Percentiles rank a stretch among this genome's conserved stretches.
Evolutionary conservation across 2,797 vertebrate species (phyloP).

Genomic region (Pangasius djambal): DNA sequence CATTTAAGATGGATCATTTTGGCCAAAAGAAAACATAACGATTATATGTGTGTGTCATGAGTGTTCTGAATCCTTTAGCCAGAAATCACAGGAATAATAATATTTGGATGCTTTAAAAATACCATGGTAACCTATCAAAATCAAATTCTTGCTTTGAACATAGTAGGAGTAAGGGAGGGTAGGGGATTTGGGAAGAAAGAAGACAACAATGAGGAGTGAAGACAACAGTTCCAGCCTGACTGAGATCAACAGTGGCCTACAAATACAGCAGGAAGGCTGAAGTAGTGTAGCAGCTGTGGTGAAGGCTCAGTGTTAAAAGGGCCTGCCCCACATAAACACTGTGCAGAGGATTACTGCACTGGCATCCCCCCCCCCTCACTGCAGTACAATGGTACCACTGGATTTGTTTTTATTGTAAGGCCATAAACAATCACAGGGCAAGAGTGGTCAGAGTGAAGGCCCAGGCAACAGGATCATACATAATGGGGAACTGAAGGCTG

Average conservation of each 20-base stretch:
- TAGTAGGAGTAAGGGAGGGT: background rate
- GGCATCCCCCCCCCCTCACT: constrained; percentile 26
- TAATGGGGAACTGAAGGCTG: constrained; percentile 26
- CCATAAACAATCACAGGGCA: constrained; percentile 46
- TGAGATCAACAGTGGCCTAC: constrained; percentile 31
- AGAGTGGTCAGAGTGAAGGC: constrained; percentile 21
- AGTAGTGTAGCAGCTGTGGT: constrained; percentile 44
- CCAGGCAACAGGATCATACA: constrained; percentile 19
- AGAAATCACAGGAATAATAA: background rate
- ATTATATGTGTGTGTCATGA: background rate
- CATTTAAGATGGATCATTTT: background rate
- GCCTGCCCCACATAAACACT: constrained; percentile 48
- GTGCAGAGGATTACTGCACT: constrained; percentile 40
- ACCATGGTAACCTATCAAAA: background rate
- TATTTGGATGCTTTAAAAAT: background rate
- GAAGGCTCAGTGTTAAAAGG: constrained; percentile 44
- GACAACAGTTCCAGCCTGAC: constrained; percentile 46
- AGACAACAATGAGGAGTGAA: background rate
- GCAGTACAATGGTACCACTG: constrained; percentile 45
- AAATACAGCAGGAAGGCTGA: constrained; percentile 21
- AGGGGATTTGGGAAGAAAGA: background rate
- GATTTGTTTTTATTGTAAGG: constrained; percentile 42
- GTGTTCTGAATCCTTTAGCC: background rate
- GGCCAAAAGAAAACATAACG: background rate
- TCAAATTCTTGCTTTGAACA: background rate